Percentiles rank a stretch among this genome's conserved stretches.
phyloP scores from a whole-genome alignment of 2,888 invertebrate species.

The Fissipunctia ypsillon region DNA sequence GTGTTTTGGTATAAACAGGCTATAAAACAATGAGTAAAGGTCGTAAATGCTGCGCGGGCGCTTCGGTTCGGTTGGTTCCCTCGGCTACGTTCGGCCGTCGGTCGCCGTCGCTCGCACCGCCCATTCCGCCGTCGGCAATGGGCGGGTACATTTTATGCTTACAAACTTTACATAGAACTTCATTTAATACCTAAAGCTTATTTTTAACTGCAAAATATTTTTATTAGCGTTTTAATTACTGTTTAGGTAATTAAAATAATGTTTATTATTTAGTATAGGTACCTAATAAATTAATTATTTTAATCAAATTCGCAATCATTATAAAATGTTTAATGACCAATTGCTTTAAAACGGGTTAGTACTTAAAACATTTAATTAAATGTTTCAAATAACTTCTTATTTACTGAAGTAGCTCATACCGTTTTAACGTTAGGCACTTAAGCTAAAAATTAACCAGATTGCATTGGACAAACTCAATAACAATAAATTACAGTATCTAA shows the following conservation, averaged over 20 bases:
- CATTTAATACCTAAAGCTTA: constrained; percentile 35
- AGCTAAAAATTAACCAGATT: constrained; percentile 24
- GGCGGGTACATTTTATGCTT: constrained; percentile 51
- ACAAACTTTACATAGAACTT: constrained; percentile 38
- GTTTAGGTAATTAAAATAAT: constrained; percentile 40
- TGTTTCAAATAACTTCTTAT: constrained; percentile 25
- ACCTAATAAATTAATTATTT: constrained; percentile 35
- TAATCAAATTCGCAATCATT: constrained; percentile 38
- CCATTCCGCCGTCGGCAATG: constrained; percentile 63
- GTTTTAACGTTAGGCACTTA: constrained; percentile 10
- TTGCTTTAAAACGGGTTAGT: constrained; percentile 27
- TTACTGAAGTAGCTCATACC: constrained; percentile 6
- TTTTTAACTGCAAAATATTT: constrained; percentile 26
- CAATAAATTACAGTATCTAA: constrained; percentile 36
- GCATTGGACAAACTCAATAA: constrained; percentile 33
- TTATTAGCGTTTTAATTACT: constrained; percentile 35
- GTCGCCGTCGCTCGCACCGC: constrained; percentile 55
- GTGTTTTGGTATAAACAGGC: constrained; percentile 70
- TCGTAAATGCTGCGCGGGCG: constrained; percentile 64
- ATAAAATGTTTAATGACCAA: constrained; percentile 38
- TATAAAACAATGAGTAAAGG: constrained; percentile 68
- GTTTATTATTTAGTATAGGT: constrained; percentile 16
- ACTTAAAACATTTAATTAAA: constrained; percentile 32
- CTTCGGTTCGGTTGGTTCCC: constrained; percentile 46
- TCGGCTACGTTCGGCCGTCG: constrained; percentile 54